Evolutionary conservation across 2,797 vertebrate species (phyloP), one percentile per base, ranked within the genome.

Genomic region (Pristis pectinata): DNA sequence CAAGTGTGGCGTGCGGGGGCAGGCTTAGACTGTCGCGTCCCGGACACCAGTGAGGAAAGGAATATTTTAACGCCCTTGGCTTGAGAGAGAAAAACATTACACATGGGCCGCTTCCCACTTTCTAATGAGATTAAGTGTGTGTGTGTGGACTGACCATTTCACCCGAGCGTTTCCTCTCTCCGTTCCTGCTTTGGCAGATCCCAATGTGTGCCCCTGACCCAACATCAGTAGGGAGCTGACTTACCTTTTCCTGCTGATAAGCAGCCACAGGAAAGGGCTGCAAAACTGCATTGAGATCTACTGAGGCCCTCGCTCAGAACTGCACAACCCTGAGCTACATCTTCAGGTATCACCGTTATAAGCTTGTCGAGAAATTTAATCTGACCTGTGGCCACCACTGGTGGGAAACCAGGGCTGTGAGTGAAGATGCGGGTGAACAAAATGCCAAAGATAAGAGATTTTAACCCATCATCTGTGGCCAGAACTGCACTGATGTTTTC

Each of bases 31-130:
- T 49, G 49, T 49, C n/a, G n/a, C n/a, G 2, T 49, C 49, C 49
- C 96, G 96, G 96, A 96, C 96, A 96, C 94, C 96, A 96, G 96
- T 96, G 95, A 96, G 95, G 27, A 56, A 53, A 56, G 49, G 15
- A 24, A 0, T 44, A 30, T 30, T 27, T 56, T 44, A 30, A 53
- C 37, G 17, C 34, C 7, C 17, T 5, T 10, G 59, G 34, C n/a
- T 27, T 22, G 9, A n/a, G 17, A 34, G 6, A 0, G 7, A 61
- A 30, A 56, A 22, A 64, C 34, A 27, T 30, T n/a, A 0, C 1
- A 8, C 87, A 2, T 64, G 34, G 17, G 34, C n/a, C 30, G 1
- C 34, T 15, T 74, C n/a, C 76, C 34, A 91, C 10, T n/a, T 72
- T 15, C 79, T 27, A 9, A 49, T 53, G 19, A 82, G 13, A 59